Percentiles rank a stretch among this genome's conserved stretches.
Evolutionary conservation across 2,888 invertebrate species (phyloP).

Genomic region (Drosophila maculinotata): DNA sequence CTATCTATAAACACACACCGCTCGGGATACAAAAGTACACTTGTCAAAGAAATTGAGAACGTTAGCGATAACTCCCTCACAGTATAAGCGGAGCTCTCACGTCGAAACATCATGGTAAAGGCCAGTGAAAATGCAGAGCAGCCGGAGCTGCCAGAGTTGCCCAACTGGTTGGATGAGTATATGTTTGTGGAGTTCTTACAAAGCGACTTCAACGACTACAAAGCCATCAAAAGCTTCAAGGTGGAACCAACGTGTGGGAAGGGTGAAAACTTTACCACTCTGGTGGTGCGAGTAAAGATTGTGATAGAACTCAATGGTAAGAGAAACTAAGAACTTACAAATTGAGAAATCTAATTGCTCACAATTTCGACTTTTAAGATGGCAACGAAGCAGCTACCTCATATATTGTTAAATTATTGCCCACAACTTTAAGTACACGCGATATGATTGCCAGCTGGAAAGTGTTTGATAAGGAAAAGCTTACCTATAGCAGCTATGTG

Average conservation of each 20-base stretch:
- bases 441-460: constrained; percentile 64
- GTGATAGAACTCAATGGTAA: constrained; percentile 66
- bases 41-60: not conserved
- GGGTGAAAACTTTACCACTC: constrained; percentile 81
- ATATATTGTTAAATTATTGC: constrained; percentile 71
- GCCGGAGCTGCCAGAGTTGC: constrained; percentile 16
- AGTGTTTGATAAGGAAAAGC: constrained; percentile 81
- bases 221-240: constrained; percentile 58
- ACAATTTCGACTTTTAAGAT: constrained; percentile 46
- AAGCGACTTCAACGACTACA: constrained; percentile 56
- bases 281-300: constrained; percentile 67
- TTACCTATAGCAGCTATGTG: constrained; percentile 72
- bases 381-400: constrained; percentile 47
- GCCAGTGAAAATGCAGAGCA: not conserved
- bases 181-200: constrained; percentile 66
- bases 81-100: constrained; percentile 9
- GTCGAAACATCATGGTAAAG: constrained; percentile 35
- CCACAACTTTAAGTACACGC: constrained; percentile 50
- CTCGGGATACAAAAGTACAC: not conserved
- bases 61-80: not conserved
- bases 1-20: constrained; percentile 5
- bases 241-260: constrained; percentile 55
- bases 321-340: not conserved
- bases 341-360: not conserved
- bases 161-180: constrained; percentile 43